A percentile compares a stretch with the other conserved stretches of the same genome.
These are phyloP conservation scores for Apus apus DNA, from an alignment of 2,113 vertebrate species.

Conservation along the genomic window DNA sequence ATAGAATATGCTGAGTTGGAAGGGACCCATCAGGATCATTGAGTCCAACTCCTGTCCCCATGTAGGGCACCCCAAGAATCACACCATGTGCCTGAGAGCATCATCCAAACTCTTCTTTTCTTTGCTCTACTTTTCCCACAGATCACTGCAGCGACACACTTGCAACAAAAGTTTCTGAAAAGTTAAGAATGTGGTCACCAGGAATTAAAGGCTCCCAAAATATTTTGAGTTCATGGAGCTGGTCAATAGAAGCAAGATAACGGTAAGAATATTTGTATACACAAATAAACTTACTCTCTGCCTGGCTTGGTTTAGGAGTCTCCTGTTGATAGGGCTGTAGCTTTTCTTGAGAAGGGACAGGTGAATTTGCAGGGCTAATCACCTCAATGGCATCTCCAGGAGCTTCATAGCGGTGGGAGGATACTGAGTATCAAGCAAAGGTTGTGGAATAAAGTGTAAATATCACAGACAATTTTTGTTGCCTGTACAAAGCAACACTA, in stretches of 20 bases:
- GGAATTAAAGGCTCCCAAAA: neutral
- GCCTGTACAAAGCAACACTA: neutral
- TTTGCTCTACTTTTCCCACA: neutral
- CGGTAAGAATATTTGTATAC: neutral
- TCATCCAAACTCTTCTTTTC: too few species aligned
- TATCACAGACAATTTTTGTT: neutral
- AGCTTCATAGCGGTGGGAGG: slow-evolving; percentile 91
- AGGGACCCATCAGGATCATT: too few species aligned
- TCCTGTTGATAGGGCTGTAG: slow-evolving; percentile 80
- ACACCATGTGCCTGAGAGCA: too few species aligned
- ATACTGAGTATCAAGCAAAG: slow-evolving; percentile 78
- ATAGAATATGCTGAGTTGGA: too few species aligned
- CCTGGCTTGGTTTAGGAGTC: slow-evolving; percentile 75
- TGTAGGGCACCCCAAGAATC: too few species aligned
- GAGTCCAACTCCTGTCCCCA: too few species aligned
- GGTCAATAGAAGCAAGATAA: neutral
- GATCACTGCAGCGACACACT: neutral
- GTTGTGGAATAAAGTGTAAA: slow-evolving; percentile 22
- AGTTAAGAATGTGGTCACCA: neutral
- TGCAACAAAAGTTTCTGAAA: neutral
- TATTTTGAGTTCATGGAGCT: neutral
- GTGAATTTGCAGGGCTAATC: slow-evolving; percentile 94
- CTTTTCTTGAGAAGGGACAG: slow-evolving; percentile 88
- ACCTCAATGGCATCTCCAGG: slow-evolving; percentile 92
- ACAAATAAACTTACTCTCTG: slow-evolving; percentile 79